These are phyloP conservation scores for Enteromius viviparus DNA, from an alignment of 2,797 vertebrate species.

Conservation along the genomic window DNA sequence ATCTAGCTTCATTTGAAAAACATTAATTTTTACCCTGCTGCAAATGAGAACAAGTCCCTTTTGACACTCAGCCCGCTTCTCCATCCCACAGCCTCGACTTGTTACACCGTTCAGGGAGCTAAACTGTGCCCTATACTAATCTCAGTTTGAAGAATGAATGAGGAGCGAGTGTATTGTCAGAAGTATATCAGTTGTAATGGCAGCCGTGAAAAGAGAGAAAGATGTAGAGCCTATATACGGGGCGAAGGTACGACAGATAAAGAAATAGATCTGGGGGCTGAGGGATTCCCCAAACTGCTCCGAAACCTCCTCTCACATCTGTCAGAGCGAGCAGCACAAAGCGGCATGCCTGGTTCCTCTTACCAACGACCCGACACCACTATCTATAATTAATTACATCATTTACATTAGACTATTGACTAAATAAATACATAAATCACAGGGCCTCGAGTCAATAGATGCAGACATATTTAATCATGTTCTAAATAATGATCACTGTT, in stretches of 20 bases:
- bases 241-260: constrained; percentile 58
- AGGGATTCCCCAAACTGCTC: constrained; percentile 88
- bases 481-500: constrained; percentile 97
- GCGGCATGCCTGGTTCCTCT: constrained; percentile 85
- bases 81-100: constrained; percentile 28
- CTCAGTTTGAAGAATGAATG: constrained; percentile 56
- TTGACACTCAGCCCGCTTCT: constrained; percentile 54
- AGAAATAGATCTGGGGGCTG: constrained; percentile 81
- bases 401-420: constrained; percentile 98
- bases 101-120: constrained; percentile 34
- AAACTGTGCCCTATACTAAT: constrained; percentile 42
- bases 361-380: constrained; percentile 92
- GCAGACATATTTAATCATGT: constrained; percentile 97
- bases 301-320: constrained; percentile 80
- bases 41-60: constrained; percentile 80
- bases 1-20: constrained; percentile 88
- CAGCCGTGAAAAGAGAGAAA: constrained; percentile 24
- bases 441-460: constrained; percentile 90
- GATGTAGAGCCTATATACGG: constrained; percentile 53
- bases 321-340: constrained; percentile 80
- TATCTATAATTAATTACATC: constrained; percentile 98
- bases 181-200: constrained; percentile 56
- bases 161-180: constrained; percentile 53
- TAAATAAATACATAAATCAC: constrained; percentile 99
- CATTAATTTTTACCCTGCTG: constrained; percentile 87